phyloP scores from a whole-genome alignment of 2,113 vertebrate species.

The Hippoglossus stenolepis region DNA sequence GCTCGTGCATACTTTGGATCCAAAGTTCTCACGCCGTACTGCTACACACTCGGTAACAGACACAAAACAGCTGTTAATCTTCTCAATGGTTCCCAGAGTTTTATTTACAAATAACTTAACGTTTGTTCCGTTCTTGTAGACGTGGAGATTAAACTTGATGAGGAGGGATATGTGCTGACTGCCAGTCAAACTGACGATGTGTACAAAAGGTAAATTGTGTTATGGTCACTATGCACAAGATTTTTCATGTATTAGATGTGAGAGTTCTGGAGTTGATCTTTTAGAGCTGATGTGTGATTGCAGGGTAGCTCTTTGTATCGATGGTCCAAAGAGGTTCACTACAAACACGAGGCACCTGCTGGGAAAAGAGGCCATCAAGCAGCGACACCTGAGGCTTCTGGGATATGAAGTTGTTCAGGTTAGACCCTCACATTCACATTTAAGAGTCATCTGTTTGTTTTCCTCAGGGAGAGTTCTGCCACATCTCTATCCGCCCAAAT shows the following conservation, averaged over 20 bases:
- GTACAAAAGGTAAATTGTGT: conserved; percentile 82
- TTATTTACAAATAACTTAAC: accelerated
- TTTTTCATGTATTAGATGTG: not conserved
- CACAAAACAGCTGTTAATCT: not conserved
- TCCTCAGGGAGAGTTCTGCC: not conserved
- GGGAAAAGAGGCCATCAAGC: conserved; percentile 91
- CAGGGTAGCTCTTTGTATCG: conserved; percentile 91
- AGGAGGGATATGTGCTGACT: conserved; percentile 89
- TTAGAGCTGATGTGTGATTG: not conserved
- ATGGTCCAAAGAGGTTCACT: conserved; percentile 89
- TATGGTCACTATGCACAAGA: not conserved
- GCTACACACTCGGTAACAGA: conserved; percentile 87
- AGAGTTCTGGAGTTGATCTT: not conserved
- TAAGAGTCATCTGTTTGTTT: not conserved
- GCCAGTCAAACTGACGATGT: conserved; percentile 81
- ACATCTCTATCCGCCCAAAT: too few species aligned
- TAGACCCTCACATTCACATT: not conserved
- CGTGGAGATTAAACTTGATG: conserved; percentile 93
- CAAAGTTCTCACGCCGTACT: conserved; percentile 87
- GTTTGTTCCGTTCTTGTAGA: conserved; percentile 75
- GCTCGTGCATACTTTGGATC: conserved; percentile 87
- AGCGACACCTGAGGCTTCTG: conserved; percentile 89
- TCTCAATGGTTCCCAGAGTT: not conserved
- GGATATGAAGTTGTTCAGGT: conserved; percentile 95
- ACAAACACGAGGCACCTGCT: conserved; percentile 82